These are phyloP conservation scores for Probaryconus sp. DNA, from an alignment of 1,140 invertebrate species.

Conservation along the genomic window DNA sequence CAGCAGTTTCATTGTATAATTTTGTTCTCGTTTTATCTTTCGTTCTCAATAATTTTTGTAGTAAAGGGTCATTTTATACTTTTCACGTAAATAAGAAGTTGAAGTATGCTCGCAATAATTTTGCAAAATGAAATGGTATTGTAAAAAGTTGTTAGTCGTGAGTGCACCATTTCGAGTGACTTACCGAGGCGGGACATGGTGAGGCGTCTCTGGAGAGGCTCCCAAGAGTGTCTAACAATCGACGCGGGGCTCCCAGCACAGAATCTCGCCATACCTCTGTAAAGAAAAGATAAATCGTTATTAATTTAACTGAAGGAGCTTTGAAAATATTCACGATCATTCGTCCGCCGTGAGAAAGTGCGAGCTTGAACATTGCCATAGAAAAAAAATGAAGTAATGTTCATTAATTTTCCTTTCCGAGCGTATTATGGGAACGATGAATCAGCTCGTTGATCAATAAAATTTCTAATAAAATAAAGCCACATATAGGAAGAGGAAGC, in stretches of 20 bases:
- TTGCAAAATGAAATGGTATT: neutral
- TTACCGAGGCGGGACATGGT: constrained; percentile 71
- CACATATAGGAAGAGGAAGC: constrained; percentile 34
- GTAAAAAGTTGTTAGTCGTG: neutral
- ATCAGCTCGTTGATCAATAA: constrained; percentile 11
- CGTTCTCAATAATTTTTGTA: no score
- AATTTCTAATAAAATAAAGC: constrained; percentile 45
- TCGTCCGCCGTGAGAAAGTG: neutral
- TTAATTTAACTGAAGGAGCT: neutral
- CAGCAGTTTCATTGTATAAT: no score
- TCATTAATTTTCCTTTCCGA: constrained; percentile 32
- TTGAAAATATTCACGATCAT: neutral
- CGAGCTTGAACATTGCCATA: neutral
- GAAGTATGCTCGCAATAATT: no score
- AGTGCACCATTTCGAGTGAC: constrained; percentile 35
- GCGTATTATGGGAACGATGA: constrained; percentile 5
- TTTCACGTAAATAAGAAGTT: no score
- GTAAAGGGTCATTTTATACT: no score
- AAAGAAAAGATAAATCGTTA: constrained; percentile 59
- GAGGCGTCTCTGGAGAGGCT: constrained; percentile 76
- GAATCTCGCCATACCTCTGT: constrained; percentile 78
- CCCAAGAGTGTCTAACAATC: constrained; percentile 74
- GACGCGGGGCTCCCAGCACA: constrained; percentile 75
- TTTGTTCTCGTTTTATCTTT: no score
- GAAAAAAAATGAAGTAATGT: constrained; percentile 8